A percentile compares a stretch with the other conserved stretches of the same genome.
Conservation (phyloP, 2,797 vertebrate genomes). For the Gadopsis marmoratus region DNA sequence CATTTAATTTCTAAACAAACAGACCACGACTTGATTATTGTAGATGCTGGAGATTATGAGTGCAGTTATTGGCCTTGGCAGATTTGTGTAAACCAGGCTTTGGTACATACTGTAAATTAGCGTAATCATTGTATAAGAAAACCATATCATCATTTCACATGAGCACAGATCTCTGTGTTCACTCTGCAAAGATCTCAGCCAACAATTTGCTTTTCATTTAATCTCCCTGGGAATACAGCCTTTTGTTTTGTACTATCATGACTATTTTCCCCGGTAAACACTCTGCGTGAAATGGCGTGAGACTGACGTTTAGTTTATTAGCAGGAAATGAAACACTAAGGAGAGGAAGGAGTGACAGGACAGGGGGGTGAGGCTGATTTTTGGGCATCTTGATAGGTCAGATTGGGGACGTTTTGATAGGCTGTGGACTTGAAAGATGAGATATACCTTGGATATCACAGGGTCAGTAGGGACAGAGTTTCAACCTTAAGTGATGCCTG, state of each 20-base stretch:
- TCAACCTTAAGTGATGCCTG: background rate
- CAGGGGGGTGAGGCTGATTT: background rate
- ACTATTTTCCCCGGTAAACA: conserved; percentile 31
- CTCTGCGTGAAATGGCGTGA: conserved; percentile 46
- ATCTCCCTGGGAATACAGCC: conserved; percentile 41
- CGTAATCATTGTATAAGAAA: conserved; percentile 75
- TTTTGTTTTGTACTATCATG: conserved; percentile 44
- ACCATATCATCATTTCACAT: conserved; percentile 72
- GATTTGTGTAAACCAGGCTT: conserved; percentile 75
- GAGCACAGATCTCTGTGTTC: conserved; percentile 73
- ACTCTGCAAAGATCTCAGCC: conserved; percentile 60
- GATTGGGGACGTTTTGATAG: conserved; percentile 28
- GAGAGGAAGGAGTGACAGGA: conserved; percentile 40
- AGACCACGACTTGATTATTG: conserved; percentile 72
- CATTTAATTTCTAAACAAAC: conserved; percentile 77
- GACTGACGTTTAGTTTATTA: conserved; percentile 41
- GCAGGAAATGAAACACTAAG: conserved; percentile 73
- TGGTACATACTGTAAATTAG: conserved; percentile 83
- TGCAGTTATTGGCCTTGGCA: conserved; percentile 71
- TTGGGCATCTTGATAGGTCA: conserved; percentile 30
- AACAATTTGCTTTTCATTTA: conserved; percentile 60
- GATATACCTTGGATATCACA: conserved; percentile 20
- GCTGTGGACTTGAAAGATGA: conserved; percentile 25
- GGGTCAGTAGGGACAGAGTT: background rate
- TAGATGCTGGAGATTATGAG: conserved; percentile 71